phyloP scores from a whole-genome alignment of 2,113 vertebrate genomes.

The Zosterops japonicus region DNA sequence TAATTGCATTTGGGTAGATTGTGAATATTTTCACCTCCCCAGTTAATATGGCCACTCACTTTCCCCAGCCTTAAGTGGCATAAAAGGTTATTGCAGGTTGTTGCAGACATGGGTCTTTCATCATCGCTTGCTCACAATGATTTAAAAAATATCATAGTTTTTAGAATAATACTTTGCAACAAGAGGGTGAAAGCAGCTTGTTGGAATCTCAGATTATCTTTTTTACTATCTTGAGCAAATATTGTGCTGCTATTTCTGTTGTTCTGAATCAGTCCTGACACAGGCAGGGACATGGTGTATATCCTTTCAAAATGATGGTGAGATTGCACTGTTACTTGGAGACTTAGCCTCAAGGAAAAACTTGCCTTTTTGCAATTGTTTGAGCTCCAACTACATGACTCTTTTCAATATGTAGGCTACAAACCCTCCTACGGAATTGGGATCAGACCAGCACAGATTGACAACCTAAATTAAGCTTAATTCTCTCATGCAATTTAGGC shows the following conservation, averaged over 20 bases:
- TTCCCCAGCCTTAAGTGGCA: background rate
- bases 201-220: constrained; percentile 41
- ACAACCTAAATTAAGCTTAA: constrained; percentile 12
- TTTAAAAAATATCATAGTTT: background rate
- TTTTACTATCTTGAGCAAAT: constrained; percentile 39
- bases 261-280: constrained; percentile 32
- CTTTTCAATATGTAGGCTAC: background rate
- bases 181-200: constrained; percentile 11
- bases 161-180: background rate
- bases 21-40: background rate
- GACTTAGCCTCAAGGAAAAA: constrained; percentile 46
- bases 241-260: constrained; percentile 45
- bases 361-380: constrained; percentile 55
- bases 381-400: constrained; percentile 13
- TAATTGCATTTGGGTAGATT: background rate
- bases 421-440: constrained; percentile 21
- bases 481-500: background rate
- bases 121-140: background rate
- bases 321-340: constrained; percentile 57
- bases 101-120: background rate
- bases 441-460: background rate
- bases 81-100: background rate
- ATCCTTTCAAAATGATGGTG: constrained; percentile 48
- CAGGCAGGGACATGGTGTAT: constrained; percentile 32
- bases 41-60: background rate